These are phyloP conservation scores for Zonitis immaculata DNA, from an alignment of 2,888 invertebrate genomes.

Conservation along the genomic window DNA sequence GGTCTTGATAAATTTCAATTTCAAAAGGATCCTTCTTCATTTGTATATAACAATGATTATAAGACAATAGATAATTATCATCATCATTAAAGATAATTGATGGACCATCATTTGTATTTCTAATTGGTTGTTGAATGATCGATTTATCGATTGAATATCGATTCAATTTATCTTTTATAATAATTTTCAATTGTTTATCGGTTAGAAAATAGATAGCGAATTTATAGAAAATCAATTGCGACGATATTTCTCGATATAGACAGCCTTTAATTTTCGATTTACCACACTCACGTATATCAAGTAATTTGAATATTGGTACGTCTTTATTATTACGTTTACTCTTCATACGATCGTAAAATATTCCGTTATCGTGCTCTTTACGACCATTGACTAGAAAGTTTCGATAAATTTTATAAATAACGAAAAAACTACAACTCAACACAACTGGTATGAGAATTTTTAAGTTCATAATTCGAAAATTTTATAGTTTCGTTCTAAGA, in stretches of 20 bases:
- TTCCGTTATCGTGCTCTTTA: no score
- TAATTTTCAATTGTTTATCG: background rate
- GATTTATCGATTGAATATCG: background rate
- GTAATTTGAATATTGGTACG: background rate
- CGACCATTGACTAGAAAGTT: no score
- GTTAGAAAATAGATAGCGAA: slow-evolving; percentile 6
- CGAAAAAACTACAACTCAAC: background rate
- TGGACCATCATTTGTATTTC: background rate
- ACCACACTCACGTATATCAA: background rate
- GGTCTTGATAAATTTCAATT: background rate
- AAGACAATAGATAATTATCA: background rate
- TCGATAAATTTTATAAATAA: background rate
- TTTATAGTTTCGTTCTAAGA: no score
- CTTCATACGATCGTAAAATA: slow-evolving; percentile 7
- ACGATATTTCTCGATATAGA: background rate
- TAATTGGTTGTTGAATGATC: background rate
- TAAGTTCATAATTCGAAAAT: background rate
- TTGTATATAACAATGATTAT: background rate
- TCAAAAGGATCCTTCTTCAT: background rate
- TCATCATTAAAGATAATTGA: background rate
- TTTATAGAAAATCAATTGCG: background rate
- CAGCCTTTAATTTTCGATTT: background rate
- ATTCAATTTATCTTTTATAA: background rate
- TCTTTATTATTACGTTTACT: background rate
- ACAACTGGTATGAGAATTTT: background rate